A percentile compares a stretch with the other conserved stretches of the same genome.
phyloP scores from a whole-genome alignment of 2,888 invertebrate species.

The Notodonta ziczac region DNA sequence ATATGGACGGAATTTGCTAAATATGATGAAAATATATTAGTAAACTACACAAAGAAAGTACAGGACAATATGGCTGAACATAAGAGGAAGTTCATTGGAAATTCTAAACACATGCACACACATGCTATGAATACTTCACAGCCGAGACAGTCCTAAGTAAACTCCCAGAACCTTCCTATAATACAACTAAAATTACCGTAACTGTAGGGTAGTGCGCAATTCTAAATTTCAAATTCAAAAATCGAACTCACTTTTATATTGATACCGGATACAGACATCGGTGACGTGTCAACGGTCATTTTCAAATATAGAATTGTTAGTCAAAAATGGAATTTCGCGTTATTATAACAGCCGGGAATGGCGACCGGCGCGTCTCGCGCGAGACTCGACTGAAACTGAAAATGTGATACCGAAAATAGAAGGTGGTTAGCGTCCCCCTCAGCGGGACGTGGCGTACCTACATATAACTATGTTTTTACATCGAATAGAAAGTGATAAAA shows the following conservation, averaged over 20 bases:
- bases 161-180: conserved; percentile 28
- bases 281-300: conserved; percentile 65
- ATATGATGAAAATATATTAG: neutral
- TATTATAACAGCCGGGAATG: conserved; percentile 47
- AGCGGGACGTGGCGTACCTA: conserved; percentile 33
- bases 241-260: conserved; percentile 76
- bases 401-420: conserved; percentile 79
- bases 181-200: conserved; percentile 16
- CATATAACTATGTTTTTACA: conserved; percentile 48
- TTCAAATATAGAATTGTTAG: conserved; percentile 34
- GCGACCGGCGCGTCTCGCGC: conserved; percentile 69
- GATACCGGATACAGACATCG: conserved; percentile 67
- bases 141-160: conserved; percentile 11
- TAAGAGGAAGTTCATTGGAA: conserved; percentile 18
- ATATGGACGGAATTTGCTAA: conserved; percentile 6
- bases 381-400: conserved; percentile 74
- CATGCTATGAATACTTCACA: conserved; percentile 26
- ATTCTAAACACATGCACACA: conserved; percentile 21
- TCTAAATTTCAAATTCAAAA: conserved; percentile 24
- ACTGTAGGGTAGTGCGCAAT: conserved; percentile 22
- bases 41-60: conserved; percentile 1
- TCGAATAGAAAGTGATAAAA: conserved; percentile 56
- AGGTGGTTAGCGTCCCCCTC: conserved; percentile 63
- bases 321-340: conserved; percentile 44
- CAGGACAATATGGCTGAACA: conserved; percentile 17